Percentiles rank a stretch among this genome's conserved stretches.
Conservation (phyloP, 2,888 invertebrate species). For the Aspidiotus destructor region DNA sequence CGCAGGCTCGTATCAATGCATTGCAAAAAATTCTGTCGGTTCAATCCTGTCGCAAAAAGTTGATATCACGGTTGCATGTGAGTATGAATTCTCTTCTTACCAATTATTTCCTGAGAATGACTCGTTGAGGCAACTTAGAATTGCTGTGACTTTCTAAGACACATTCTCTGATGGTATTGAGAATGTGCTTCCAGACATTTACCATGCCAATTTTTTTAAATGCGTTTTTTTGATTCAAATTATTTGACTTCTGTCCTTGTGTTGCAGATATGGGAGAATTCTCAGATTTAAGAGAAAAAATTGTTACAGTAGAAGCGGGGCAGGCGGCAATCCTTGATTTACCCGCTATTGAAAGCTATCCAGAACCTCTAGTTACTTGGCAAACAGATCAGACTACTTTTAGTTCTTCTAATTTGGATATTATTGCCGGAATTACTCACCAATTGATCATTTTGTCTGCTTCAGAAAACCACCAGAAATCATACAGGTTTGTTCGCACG, state of each 20-base stretch:
- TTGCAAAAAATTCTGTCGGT: constrained; percentile 82
- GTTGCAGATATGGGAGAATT: constrained; percentile 75
- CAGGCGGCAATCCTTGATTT: constrained; percentile 73
- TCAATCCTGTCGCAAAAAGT: constrained; percentile 86
- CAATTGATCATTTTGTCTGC: constrained; percentile 71
- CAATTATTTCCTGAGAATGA: too few species aligned
- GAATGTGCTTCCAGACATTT: not conserved
- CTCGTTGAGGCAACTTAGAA: too few species aligned
- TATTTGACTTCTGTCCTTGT: constrained; percentile 19
- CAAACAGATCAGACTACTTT: constrained; percentile 62
- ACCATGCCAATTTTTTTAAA: too few species aligned
- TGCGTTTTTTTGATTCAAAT: too few species aligned
- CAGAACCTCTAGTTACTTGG: constrained; percentile 79
- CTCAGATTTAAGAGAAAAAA: constrained; percentile 59
- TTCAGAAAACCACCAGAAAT: constrained; percentile 60
- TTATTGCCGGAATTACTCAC: constrained; percentile 62
- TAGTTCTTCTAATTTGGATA: constrained; percentile 67
- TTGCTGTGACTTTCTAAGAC: too few species aligned
- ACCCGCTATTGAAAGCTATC: constrained; percentile 76
- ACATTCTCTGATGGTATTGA: not conserved
- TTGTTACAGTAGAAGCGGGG: constrained; percentile 64
- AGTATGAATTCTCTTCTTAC: constrained; percentile 45
- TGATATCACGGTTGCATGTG: constrained; percentile 83
- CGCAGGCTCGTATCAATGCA: constrained; percentile 84
- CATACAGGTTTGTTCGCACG: constrained; percentile 53